Evolutionary conservation across 2,888 invertebrate species (phyloP).

Genomic region (Volucella inanis): DNA sequence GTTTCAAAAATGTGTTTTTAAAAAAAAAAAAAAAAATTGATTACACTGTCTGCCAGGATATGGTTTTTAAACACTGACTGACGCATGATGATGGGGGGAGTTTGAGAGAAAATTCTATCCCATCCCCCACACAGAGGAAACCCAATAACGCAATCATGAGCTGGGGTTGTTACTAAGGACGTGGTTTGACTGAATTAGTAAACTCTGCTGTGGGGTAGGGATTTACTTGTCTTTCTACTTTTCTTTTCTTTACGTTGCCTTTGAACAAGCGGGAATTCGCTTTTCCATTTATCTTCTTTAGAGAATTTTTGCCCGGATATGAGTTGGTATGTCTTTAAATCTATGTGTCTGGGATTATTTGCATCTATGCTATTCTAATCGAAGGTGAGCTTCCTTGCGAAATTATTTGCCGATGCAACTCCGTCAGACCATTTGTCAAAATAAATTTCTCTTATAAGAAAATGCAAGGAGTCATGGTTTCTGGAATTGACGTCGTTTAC

Average conservation of each 20-base stretch:
- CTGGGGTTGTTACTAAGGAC: not conserved
- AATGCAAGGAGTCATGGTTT: slow-evolving; percentile 7
- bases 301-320: not conserved
- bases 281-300: slow-evolving; percentile 23
- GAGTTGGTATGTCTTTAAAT: no score
- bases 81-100: not conserved
- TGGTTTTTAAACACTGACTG: not conserved
- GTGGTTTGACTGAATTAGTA: not conserved
- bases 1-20: not conserved
- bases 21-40: not conserved
- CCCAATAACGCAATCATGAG: not conserved
- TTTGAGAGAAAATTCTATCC: not conserved
- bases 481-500: slow-evolving; percentile 16
- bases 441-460: slow-evolving; percentile 16
- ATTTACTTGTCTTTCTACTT: not conserved
- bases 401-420: not conserved
- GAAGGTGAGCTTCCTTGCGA: slow-evolving; percentile 11
- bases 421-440: slow-evolving; percentile 30
- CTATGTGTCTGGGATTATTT: slow-evolving; percentile 8
- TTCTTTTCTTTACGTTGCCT: not conserved
- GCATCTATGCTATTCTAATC: slow-evolving; percentile 17
- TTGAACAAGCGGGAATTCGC: not conserved
- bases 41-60: slow-evolving; percentile 2
- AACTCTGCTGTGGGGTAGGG: not conserved
- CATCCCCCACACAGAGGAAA: not conserved